Evolutionary conservation across 64 coral and sea anemone species (phyloP), one percentile per base, ranked within the genome.

Genomic region (Cladopsammia gracilis): DNA sequence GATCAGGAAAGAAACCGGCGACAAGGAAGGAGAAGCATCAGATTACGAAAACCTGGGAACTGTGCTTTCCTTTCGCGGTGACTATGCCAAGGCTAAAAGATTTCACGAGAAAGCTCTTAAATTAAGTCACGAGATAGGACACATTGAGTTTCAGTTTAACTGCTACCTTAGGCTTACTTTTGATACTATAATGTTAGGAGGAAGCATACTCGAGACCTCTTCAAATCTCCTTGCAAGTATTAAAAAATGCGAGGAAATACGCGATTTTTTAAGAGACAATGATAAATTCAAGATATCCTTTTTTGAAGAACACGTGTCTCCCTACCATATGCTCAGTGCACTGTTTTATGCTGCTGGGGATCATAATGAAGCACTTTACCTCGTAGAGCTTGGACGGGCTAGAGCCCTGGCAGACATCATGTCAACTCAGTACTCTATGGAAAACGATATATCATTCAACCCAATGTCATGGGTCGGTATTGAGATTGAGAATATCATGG

Each of bases 401-500:
- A 70, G 66, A 70, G 66, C 66, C 3, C 22, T 70, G 11, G 66
- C 66, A 70, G 66, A 70, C 66, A 25, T 70, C 1, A 24, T 70
- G n/a, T 22, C 66, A 70, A 0, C 5, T 70, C n/a, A 70, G 66
- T 70, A 70, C 24, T 70, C 66, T 70, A 5, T 70, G 6, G 23
- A 70, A 70, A 70, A 34, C 6, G 25, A 70, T 19, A 12, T 70
- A 10, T 70, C 66, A 70, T 6, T 3, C 25, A 25, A 25, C 25
- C 66, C 24, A 25, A 4, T 6, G n/a, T 70, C 66, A 70, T 25
- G 66, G 66, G 7, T 56, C 12, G 53, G 69, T 25, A 71, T 73
- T 48, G 71, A n/a, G n/a, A n/a, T n/a, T n/a, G n/a, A 73, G 14
- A 73, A 73, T 14, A 73, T 73, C 44, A 46, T 73, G 71, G 18